A percentile compares a stretch with the other conserved stretches of the same genome.
Evolutionary conservation across 2,888 invertebrate genomes (phyloP).

Genomic region (Erebia epiphron): DNA sequence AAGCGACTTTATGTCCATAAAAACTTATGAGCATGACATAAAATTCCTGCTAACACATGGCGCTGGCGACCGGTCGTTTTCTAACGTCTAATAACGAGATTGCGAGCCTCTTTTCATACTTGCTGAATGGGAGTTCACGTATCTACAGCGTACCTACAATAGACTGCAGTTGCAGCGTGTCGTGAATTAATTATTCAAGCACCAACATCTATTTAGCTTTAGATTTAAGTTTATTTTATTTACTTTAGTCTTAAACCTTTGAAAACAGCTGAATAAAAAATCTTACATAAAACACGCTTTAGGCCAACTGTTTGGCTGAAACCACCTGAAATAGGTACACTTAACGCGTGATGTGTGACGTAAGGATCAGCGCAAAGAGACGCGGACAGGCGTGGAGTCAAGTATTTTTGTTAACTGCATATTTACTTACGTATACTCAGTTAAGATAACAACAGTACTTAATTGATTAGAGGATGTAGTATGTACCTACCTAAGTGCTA

Average conservation of each 20-base stretch:
- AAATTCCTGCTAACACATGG: slow-evolving; percentile 31
- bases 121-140: slow-evolving; percentile 28
- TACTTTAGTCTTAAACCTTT: not conserved
- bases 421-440: no score
- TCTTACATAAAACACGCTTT: no score
- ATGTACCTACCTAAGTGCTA: no score
- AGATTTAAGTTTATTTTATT: slow-evolving; percentile 17
- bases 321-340: no score
- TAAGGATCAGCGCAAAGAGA: no score
- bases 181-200: slow-evolving; percentile 30
- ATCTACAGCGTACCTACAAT: not conserved
- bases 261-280: not conserved
- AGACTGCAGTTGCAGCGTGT: slow-evolving; percentile 19
- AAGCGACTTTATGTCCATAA: slow-evolving; percentile 42
- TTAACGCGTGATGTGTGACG: no score
- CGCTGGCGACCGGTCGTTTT: slow-evolving; percentile 23
- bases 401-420: no score
- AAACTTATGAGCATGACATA: slow-evolving; percentile 32
- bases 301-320: no score
- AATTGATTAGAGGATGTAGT: no score
- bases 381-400: no score
- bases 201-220: slow-evolving; percentile 17
- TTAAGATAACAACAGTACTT: no score
- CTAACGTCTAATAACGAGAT: slow-evolving; percentile 26
- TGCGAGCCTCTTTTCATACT: slow-evolving; percentile 31